Base-by-base conservation (phyloP, 2,888 invertebrate species). In the Nycteola revayana region DNA sequence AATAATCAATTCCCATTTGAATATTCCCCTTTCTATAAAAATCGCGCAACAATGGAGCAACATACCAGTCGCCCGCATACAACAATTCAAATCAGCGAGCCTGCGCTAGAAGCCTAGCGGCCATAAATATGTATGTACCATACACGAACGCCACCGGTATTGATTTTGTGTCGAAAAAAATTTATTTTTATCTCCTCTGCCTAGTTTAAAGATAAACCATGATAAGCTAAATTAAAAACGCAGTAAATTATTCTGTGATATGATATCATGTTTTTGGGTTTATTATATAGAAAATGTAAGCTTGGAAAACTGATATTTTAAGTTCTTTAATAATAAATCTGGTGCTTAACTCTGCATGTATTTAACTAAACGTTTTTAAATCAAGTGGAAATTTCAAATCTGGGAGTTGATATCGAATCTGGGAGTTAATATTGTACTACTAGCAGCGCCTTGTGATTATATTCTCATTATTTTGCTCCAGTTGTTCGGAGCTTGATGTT, bases 141-240 rank as follows among this genome's bases (percentile, higher is more conserved):
- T 45, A 53, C 39, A 40, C 37, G 38, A 44, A 34, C 33, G 29
- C 38, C 32, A 9, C 7, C 42, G 24, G 66, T 80, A 81, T 82
- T 73, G 81, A 81, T 82, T 82, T 80, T 77, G 37, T 60, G 66
- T 73, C 70, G 70, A 70, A 75, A 70, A 72, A 35, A 31, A 26
- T 75, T 68, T 67, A 73, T 74, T 75, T 78, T 81, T 80, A 80
- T 82, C 81, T 43, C 32, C 34, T 26, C 41, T 43, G 51, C 40
- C 42, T 60, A 70, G 67, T 81, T 82, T 78, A 70, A 76, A 80
- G 82, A 82, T 82, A 82, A 78, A 60, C 46, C 32, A 42, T 35
- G 80, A 81, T 80, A 82, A 78, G 70, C 67, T 57, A 69, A 82
- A 82, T 81, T 81, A 81, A 82, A 81, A 81, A 68, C 65, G 52